phyloP scores from a whole-genome alignment of 2,797 vertebrate species.

The Gymnodraco acuticeps region DNA sequence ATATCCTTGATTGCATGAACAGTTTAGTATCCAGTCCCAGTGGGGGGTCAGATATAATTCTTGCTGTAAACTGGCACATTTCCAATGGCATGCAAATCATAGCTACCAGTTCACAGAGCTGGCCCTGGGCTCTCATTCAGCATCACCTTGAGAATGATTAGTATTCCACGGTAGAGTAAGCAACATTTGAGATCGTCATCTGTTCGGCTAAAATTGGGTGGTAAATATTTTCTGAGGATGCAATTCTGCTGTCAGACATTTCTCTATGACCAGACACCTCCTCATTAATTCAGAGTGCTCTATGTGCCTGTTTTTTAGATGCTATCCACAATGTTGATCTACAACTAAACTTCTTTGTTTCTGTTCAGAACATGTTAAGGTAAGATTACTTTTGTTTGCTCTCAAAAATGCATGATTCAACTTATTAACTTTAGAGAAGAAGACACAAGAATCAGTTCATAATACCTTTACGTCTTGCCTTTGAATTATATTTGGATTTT shows the following conservation, averaged over 20 bases:
- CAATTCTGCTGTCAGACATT: constrained; percentile 26
- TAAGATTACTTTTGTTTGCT: background rate
- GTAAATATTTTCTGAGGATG: background rate
- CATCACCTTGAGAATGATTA: constrained; percentile 52
- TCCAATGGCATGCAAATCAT: constrained; percentile 19
- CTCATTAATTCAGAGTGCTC: constrained; percentile 4
- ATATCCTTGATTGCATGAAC: constrained; percentile 22
- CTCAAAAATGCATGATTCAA: background rate
- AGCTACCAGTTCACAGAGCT: constrained; percentile 17
- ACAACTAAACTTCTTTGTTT: constrained; percentile 1
- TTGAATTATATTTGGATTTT: background rate
- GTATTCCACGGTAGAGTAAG: constrained; percentile 18
- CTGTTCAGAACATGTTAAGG: background rate
- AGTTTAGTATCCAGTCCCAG: constrained; percentile 6
- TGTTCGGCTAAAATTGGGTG: constrained; percentile 43
- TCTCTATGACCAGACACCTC: background rate
- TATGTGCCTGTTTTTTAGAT: constrained; percentile 3
- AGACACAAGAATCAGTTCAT: background rate
- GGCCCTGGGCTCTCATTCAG: constrained; percentile 8
- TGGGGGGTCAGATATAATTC: background rate
- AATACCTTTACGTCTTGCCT: background rate
- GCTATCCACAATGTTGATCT: too few species aligned
- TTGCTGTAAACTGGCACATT: constrained; percentile 26
- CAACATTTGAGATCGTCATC: constrained; percentile 38
- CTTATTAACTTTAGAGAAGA: background rate